A percentile compares a stretch with the other conserved stretches of the same genome.
Conservation (phyloP, 2,888 invertebrate genomes). For the Quadriops clusia region DNA sequence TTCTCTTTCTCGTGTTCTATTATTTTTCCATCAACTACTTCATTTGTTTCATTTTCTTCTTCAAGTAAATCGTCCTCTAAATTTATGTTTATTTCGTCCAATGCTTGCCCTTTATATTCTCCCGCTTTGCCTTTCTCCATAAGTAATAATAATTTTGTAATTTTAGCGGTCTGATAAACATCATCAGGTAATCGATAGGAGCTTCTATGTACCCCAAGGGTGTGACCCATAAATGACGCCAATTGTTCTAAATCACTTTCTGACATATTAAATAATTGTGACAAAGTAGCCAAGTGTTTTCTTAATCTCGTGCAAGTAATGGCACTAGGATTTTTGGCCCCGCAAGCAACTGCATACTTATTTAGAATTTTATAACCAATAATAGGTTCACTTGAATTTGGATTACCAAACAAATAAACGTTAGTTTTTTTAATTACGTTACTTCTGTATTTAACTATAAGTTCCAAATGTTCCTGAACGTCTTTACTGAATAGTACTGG, state of each 20-base stretch:
- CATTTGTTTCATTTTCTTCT: too few species aligned
- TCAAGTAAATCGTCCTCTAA: conserved; percentile 12
- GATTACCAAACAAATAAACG: conserved; percentile 6
- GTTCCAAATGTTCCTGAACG: conserved; percentile 1
- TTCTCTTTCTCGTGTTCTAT: too few species aligned
- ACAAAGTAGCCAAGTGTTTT: conserved; percentile 6
- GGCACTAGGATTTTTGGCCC: conserved; percentile 4
- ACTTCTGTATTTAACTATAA: background rate
- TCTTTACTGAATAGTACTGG: conserved; percentile 7
- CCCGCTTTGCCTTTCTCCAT: conserved; percentile 3
- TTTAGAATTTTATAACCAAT: conserved; percentile 6
- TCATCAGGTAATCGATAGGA: conserved; percentile 5
- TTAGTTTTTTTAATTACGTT: background rate
- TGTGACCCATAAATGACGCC: conserved; percentile 9
- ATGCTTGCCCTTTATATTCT: conserved; percentile 13
- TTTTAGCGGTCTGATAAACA: conserved; percentile 2
- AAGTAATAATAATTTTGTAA: conserved; percentile 3
- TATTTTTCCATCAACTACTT: too few species aligned
- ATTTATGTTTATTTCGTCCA: conserved; percentile 15
- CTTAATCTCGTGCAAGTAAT: conserved; percentile 6
- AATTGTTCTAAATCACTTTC: conserved; percentile 8
- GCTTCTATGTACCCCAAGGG: conserved; percentile 3
- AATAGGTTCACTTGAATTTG: conserved; percentile 5
- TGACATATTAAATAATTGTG: conserved; percentile 7
- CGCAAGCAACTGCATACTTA: conserved; percentile 6